Conservation (phyloP, 2,797 vertebrate species). For the Pteropus rufus region DNA sequence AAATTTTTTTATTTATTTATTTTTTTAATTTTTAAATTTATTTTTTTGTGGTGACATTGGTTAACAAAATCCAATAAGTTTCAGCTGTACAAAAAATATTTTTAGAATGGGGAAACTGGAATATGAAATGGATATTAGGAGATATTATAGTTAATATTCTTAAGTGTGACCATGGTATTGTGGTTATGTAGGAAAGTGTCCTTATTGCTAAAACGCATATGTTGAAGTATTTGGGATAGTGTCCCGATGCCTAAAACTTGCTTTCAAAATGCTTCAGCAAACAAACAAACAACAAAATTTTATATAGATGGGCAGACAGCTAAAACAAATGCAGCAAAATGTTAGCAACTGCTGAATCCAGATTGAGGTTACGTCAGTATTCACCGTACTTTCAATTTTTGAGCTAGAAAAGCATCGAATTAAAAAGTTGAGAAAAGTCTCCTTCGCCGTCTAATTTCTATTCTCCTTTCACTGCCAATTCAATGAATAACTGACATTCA, state of each 20-base stretch:
- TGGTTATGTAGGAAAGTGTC: background rate
- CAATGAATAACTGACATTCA: background rate
- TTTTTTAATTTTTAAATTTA: too few species aligned
- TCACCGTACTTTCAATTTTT: background rate
- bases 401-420: background rate
- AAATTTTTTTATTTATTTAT: too few species aligned
- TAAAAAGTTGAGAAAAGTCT: background rate
- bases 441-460: background rate
- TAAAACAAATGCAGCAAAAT: background rate
- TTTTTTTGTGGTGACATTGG: too few species aligned
- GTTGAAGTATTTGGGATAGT: background rate
- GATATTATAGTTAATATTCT: background rate
- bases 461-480: constrained; percentile 2
- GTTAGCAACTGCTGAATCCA: background rate
- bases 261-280: constrained; percentile 2
- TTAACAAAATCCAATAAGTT: too few species aligned
- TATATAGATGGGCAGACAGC: background rate
- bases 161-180: background rate
- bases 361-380: background rate
- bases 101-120: background rate
- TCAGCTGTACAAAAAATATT: background rate
- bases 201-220: background rate
- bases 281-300: background rate
- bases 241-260: background rate
- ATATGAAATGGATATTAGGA: background rate